A percentile compares a stretch with the other conserved stretches of the same genome.
Evolutionary conservation across 2,888 invertebrate genomes (phyloP).

Genomic region (Cataglyphis livida): DNA sequence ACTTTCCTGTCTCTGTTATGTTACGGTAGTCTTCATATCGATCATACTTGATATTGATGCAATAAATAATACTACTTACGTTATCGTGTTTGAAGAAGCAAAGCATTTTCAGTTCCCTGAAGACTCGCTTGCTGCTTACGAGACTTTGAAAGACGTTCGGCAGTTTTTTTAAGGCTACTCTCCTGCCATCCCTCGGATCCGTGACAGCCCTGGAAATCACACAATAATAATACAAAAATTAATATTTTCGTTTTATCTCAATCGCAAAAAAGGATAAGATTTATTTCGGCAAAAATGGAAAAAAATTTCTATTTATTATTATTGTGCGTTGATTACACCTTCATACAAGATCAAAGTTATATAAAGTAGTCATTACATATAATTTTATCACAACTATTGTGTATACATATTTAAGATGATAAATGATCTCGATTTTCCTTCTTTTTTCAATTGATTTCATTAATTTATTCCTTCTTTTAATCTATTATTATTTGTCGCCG

Average conservation of each 20-base stretch:
- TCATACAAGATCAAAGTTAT: constrained; percentile 6
- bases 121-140: constrained; percentile 99
- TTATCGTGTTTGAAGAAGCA: constrained; percentile 99
- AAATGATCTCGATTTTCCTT: not conserved
- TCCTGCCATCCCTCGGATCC: constrained; percentile 98
- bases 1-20: constrained; percentile 4
- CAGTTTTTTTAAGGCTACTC: constrained; percentile 99
- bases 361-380: not conserved
- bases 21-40: not conserved
- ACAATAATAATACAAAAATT: constrained; percentile 70
- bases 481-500: not conserved
- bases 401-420: not conserved
- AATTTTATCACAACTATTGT: not conserved
- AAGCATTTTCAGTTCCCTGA: constrained; percentile 99
- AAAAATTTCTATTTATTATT: not conserved
- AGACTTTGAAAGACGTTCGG: constrained; percentile 99
- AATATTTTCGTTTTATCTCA: constrained; percentile 23
- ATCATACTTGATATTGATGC: not conserved
- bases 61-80: constrained; percentile 88
- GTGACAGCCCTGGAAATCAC: constrained; percentile 97
- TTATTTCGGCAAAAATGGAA: constrained; percentile 45
- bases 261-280: constrained; percentile 36
- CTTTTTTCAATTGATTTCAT: not conserved
- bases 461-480: not conserved
- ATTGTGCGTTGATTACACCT: not conserved